A percentile compares a stretch with the other conserved stretches of the same genome.
Conservation (phyloP, 2,113 vertebrate genomes). For the Vulpes vulpes region DNA sequence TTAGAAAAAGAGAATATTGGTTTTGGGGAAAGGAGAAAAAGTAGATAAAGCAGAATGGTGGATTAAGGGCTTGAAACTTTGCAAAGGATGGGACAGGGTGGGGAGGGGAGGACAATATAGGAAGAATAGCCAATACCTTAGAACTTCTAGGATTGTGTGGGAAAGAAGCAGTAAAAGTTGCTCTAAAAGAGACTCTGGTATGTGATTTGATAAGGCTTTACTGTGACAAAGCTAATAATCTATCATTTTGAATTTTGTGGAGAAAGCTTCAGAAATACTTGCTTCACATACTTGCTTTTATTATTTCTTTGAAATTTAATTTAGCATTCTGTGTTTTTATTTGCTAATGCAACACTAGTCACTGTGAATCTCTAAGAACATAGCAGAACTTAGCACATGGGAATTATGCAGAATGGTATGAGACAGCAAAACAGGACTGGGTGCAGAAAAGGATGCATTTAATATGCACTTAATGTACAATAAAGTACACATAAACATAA, state of each 20-base stretch:
- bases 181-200: neutral
- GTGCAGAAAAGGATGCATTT: neutral
- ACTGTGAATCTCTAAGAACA: neutral
- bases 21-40: neutral
- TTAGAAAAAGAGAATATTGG: neutral
- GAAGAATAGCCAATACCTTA: neutral
- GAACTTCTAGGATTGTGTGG: neutral
- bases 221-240: neutral
- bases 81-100: neutral
- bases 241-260: neutral
- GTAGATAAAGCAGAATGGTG: neutral
- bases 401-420: neutral
- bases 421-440: neutral
- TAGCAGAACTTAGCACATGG: neutral
- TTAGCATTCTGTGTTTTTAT: neutral
- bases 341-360: neutral
- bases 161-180: neutral
- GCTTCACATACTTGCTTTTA: neutral
- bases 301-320: conserved; percentile 36
- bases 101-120: neutral
- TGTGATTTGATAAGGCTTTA: neutral
- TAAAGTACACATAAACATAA: neutral
- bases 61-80: neutral
- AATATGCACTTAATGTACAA: neutral
- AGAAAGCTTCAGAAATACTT: neutral